These are phyloP conservation scores for Melinopterus prodromus DNA, from an alignment of 2,888 invertebrate genomes.

Conservation along the genomic window DNA sequence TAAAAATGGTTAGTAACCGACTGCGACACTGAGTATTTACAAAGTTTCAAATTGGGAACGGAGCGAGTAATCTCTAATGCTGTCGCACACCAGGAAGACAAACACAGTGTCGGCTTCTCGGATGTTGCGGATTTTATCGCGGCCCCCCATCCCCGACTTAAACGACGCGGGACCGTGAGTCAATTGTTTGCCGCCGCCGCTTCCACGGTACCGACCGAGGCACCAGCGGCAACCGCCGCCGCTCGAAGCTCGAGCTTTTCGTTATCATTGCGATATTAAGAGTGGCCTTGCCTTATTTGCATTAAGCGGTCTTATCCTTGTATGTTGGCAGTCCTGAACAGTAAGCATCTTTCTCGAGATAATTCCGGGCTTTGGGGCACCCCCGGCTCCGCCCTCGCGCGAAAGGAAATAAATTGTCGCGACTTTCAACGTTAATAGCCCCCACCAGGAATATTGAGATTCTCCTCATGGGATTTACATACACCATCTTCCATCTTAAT, in stretches of 20 bases:
- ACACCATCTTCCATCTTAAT: not conserved
- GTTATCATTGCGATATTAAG: slow-evolving; percentile 4
- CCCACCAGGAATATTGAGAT: not conserved
- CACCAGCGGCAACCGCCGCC: not conserved
- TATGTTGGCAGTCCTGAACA: not conserved
- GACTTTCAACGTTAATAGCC: not conserved
- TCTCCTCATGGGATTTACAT: not conserved
- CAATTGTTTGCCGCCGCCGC: not conserved
- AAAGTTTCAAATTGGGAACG: not conserved
- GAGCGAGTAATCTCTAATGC: not conserved
- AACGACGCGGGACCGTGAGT: not conserved
- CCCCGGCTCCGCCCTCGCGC: not conserved
- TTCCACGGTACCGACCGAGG: not conserved
- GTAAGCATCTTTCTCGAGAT: not conserved
- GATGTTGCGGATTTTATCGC: not conserved
- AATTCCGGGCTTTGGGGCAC: not conserved
- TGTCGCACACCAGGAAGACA: not conserved
- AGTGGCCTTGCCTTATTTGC: slow-evolving; percentile 4
- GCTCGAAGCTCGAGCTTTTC: not conserved
- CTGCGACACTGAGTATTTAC: not conserved
- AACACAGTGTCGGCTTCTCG: not conserved
- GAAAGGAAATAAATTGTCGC: not conserved
- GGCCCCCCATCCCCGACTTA: not conserved
- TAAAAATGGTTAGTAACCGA: not conserved
- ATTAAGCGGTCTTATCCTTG: not conserved